Evolutionary conservation across 2,888 invertebrate genomes (phyloP), one percentile per base, ranked within the genome.

Genomic region (Rhagonycha lutea): DNA sequence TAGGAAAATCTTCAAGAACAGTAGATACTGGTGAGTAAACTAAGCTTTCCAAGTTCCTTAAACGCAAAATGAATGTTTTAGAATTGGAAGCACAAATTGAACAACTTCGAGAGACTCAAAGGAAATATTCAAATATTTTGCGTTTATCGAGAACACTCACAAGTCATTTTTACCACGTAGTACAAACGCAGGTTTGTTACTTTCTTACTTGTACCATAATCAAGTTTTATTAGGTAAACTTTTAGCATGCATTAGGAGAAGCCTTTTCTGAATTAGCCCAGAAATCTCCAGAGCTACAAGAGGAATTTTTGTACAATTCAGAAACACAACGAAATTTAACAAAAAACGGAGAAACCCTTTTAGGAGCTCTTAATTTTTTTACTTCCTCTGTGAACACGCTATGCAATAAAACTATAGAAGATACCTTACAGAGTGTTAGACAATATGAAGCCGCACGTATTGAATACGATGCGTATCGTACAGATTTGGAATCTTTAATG

Each of bases 361-460:
- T 98, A 83, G 95, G 95, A 78, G 98, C 98, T 80, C 91, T 99
- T 83, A 97, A 97, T 88, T 98, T 98, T 90, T 99, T 99, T 90
- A 96, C 96, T 84, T 97, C 96, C 69, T 96, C 98, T 28, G 95
- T 99, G 72, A 95, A 96, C 88, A 99, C 99, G 14, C 91, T 99
- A 83, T 96, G 98, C 88, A 95, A 98, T 89, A 98, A 98, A 90
- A 99, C 98, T 63, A 99, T 99, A 87, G 98, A 98, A 87, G 99
- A 99, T 88, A 98, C 95, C 2, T 88, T 95, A 81, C 89, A 93
- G 78, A 95, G 95, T 73, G 92, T 95, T 78, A 91, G 92, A 83
- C 92, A 93, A 84, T 95, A 94, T 86, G 95, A 95, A 89, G 90
- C 91, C 77, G 92, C 95, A 60, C 91, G 94, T 87, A 93, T 99